Base-by-base conservation (phyloP, 2,797 vertebrate species). In the Psittacula derbiana region DNA sequence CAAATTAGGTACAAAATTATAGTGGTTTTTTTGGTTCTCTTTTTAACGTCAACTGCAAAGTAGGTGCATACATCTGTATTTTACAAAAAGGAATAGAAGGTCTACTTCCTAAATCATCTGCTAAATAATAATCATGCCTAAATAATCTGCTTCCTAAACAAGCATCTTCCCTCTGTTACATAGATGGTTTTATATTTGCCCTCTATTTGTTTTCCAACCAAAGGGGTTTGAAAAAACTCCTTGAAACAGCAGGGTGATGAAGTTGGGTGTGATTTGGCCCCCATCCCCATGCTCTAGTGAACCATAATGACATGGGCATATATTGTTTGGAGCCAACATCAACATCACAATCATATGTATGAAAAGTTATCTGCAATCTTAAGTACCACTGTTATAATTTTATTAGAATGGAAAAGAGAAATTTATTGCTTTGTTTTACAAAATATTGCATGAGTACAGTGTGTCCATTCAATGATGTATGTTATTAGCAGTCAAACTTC, bases 1-100 rank as follows among this genome's bases (percentile, higher is more conserved):
- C 50, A 90, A 89, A 44, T 92, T 89, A 86, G 17, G 13, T 80
- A 31, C n/a, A 87, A 83, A 95, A 80, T 38, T 21, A 84, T 33
- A 60, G n/a, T 57, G n/a, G 0, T 33, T 82, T 11, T 20, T 16
- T 12, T 53, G 30, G 18, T 38, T 33, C 55, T 47, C 28, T 18
- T 73, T 83, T 52, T 44, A 57, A 47, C 0, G 15, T 52, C 27
- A 58, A 6, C 43, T 72, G 14, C 2, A 16, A 46, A 33, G 12
- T 69, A 40, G 30, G 5, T 55, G 10, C 4, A 11, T 13, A 15
- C 21, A 36, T 50, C 17, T 40, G 4, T 71, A n/a, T 67, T 72
- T 73, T 85, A 76, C 11, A 65, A 36, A 89, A 41, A 78, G 38
- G 11, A 44, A 28, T 36, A 21, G 44, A 52, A 55, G 53, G 12